Evolutionary conservation across 2,888 invertebrate species (phyloP).

Genomic region (Ormyrus pomaceus): DNA sequence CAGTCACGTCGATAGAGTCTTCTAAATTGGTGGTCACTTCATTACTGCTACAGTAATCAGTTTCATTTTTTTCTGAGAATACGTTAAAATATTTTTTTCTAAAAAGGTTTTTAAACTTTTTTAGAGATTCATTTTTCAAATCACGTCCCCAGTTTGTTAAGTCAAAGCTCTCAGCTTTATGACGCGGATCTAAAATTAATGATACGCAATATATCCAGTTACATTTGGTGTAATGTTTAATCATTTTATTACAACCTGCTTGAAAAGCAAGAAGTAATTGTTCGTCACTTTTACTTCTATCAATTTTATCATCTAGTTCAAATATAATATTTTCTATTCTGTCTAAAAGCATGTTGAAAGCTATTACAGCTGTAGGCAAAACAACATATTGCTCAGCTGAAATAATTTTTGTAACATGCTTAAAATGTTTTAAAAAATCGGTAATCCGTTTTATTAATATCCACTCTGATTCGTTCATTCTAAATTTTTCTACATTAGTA

Average conservation of each 20-base stretch:
- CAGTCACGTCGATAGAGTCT: too few species aligned
- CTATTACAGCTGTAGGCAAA: neutral
- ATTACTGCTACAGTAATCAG: too few species aligned
- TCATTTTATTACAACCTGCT: slow-evolving; percentile 36
- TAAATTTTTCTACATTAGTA: neutral
- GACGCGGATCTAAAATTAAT: slow-evolving; percentile 42
- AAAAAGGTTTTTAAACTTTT: slow-evolving; percentile 27
- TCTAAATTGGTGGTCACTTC: too few species aligned
- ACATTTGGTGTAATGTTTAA: slow-evolving; percentile 45
- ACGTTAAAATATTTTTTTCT: neutral
- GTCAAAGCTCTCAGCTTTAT: slow-evolving; percentile 36
- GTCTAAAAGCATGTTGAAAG: slow-evolving; percentile 8
- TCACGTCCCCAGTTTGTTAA: slow-evolving; percentile 27
- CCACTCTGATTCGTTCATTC: neutral
- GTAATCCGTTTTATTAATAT: neutral
- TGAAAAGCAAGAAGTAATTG: slow-evolving; percentile 35
- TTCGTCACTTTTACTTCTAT: slow-evolving; percentile 20
- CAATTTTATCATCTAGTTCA: slow-evolving; percentile 7
- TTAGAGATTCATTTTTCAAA: slow-evolving; percentile 21
- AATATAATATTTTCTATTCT: slow-evolving; percentile 42
- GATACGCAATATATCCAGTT: slow-evolving; percentile 45
- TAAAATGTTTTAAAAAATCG: slow-evolving; percentile 4
- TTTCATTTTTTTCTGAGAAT: neutral
- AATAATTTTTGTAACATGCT: neutral
- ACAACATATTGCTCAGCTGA: neutral